Evolutionary conservation across 2,888 invertebrate species (phyloP), one percentile per base, ranked within the genome.

Genomic region (Shargacucullia verbasci): DNA sequence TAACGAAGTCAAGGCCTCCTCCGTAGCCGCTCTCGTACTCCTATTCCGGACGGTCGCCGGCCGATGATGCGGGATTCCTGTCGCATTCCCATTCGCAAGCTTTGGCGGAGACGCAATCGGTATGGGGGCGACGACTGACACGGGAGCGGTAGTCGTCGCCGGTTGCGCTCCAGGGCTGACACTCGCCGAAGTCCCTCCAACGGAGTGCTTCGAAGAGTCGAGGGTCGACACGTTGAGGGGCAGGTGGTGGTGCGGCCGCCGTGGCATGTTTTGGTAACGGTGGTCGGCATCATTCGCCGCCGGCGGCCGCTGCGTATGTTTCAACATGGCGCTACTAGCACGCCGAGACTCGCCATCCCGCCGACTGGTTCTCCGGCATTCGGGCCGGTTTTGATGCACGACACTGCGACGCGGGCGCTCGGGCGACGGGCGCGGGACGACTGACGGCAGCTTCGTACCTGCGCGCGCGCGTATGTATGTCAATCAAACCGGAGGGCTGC

Each of bases 1-100:
- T 67, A 98, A 92, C 58, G 98, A 98, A 48, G 98, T 97, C 56
- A 98, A 94, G 87, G 97, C 97, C 89, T 98, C 98, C 77, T 94
- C 94, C 0, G 94, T 93, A 0, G 91, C 91, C 2, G 92, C 92
- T 64, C 92, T 82, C 59, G 83, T 81, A 68, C 87, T 87, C 40
- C 89, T 83, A 33, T 84, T 84, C 74, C 94, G 89, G 63, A 87
- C 76, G 61, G 90, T 55, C 61, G 82, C 77, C 59, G 84, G 84
- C 68, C 92, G 87, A 40, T 89, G 63, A 37, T 70, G 63, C n/a
- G 79, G 89, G 52, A 86, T 87, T 75, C 96, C 94, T 31, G 95
- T 94, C 31, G 96, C 96, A 78, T 95, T 96, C 60, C 93, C 92
- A 75, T 94, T 93, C 50, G 91, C 85, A 62, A 93, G 81, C 87